Evolutionary conservation across 2,888 invertebrate species (phyloP).

Genomic region (Zaprionus obscuricornis): DNA sequence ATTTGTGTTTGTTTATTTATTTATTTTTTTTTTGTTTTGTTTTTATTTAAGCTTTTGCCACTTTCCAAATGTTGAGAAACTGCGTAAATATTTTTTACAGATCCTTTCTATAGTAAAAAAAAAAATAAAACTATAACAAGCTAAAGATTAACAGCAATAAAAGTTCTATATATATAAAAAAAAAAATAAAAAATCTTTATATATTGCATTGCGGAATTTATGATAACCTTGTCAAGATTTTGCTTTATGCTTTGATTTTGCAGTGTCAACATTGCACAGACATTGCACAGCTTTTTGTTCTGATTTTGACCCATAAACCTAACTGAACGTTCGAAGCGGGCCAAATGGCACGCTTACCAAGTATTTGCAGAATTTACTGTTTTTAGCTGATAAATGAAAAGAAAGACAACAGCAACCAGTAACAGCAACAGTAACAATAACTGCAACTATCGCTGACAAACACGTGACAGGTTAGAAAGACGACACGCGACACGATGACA

Average conservation of each 20-base stretch:
- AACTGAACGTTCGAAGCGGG: conserved; percentile 32
- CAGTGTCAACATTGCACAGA: background rate
- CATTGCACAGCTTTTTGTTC: conserved; percentile 31
- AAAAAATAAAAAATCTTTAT: too few species aligned
- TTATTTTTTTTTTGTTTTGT: background rate
- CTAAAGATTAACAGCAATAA: too few species aligned
- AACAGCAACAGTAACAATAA: conserved; percentile 13
- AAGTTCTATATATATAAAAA: too few species aligned
- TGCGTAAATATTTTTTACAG: too few species aligned
- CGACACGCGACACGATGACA: too few species aligned
- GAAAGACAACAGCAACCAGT: conserved; percentile 13
- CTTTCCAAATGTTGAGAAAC: conserved; percentile 39
- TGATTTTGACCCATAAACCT: conserved; percentile 47
- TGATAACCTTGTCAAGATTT: too few species aligned
- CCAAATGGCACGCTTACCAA: conserved; percentile 48
- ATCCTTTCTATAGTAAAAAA: too few species aligned
- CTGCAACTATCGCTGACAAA: conserved; percentile 19
- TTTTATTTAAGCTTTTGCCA: background rate
- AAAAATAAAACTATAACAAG: too few species aligned
- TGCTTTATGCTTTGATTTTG: background rate
- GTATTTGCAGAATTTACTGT: conserved; percentile 39
- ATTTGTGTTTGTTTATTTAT: conserved; percentile 39
- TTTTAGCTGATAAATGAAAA: conserved; percentile 9
- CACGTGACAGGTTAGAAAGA: conserved; percentile 38
- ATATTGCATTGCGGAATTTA: too few species aligned